Base-by-base conservation (phyloP, 30 jellyfish, hydroid and myxozoan genomes). In the Pelagia noctiluca region DNA sequence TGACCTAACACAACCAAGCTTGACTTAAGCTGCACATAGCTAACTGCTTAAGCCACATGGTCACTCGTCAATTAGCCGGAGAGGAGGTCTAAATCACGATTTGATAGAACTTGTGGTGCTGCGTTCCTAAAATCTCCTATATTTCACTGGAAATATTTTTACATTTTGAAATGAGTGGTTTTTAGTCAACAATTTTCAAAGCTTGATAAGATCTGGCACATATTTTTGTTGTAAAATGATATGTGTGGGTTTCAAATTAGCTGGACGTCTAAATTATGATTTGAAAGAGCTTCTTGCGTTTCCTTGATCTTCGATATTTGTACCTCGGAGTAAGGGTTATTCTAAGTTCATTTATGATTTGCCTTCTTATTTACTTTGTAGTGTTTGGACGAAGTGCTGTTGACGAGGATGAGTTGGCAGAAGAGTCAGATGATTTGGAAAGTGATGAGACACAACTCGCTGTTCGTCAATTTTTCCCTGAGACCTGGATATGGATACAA, bases 401-500 rank as follows among this genome's bases (percentile, higher is more conserved):
- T 18, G 75, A 10, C 33, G 32, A 1, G 21, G 75, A 26, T 38
- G 76, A 38, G 31, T 30, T n/a, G 23, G 42, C n/a, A 1, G 42
- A 5, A 19, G n/a, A 21, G 22, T 42, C 80, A n/a, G 84, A 73
- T 24, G 87, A 72, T 10, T 11, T 57, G 35, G 23, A 18, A 7
- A 74, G 57, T 11, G 80, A 72, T 22, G 85, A 24, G 25, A 25
- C 64, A 0, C 82, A 73, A 11, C 25, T 73, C 3, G 36, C 72
- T 0, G 23, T 73, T 3, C 88, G 89, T 10, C 50, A 64, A 24
- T 26, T 23, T 33, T 85, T 85, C 38, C 95, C 95, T 7, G 89
- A 85, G 26, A 42, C 76, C 24, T 85, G 88, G 95, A 85, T 85
- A 42, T 85, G 95, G 95, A 34, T 29, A 32, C 74, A 85, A 1